Evolutionary conservation across 2,113 vertebrate species (phyloP), one percentile per base, ranked within the genome.

Genomic region (Psittacus erithacus): DNA sequence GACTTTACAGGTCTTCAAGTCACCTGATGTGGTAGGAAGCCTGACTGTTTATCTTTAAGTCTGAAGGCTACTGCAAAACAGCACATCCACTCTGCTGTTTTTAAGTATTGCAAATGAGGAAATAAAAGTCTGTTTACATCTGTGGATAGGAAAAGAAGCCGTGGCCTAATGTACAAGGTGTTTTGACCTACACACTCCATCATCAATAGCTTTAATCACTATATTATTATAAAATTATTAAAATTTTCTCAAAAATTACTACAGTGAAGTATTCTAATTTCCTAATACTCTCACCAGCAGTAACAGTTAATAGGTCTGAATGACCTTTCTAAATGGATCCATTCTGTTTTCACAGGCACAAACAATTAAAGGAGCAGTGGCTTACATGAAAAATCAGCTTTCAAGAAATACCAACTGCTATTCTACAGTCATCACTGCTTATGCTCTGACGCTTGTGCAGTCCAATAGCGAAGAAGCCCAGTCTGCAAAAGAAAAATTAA

Each of bases 381-480:
- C 43, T 22, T 98, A 97, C 81, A 98, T 98, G 63, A 78, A 78
- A 57, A 87, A 84, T 7, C 64, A 96, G 8, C 46, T 98, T 17
- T 35, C 52, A 44, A 64, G 82, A n/a, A 96, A 98, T 68, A 31
- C 90, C 67, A 95, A 98, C 39, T 97, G 98, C 25, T 98, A 98
- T 31, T 95, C 98, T 52, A 64, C 97, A 39, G 98, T 97, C 50
- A 97, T 98, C 41, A 96, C 98, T 50, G 96, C 98, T 39, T 98
- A 98, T 84, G 98, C 98, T 88, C 96, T 99, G 39, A 95, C 98
- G 4, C 63, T 97, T 49, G 97, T 96, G 35, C 73, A 73, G 44
- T 15, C 96, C 39, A 8, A 93, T 11, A 81, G 39, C 74, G 39
- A 39, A 41, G 63, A 88, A n/a, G 83, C 62, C 20, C 60, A 28